phyloP scores from a whole-genome alignment of 2,797 vertebrate species.

The Sebastes cheni region DNA sequence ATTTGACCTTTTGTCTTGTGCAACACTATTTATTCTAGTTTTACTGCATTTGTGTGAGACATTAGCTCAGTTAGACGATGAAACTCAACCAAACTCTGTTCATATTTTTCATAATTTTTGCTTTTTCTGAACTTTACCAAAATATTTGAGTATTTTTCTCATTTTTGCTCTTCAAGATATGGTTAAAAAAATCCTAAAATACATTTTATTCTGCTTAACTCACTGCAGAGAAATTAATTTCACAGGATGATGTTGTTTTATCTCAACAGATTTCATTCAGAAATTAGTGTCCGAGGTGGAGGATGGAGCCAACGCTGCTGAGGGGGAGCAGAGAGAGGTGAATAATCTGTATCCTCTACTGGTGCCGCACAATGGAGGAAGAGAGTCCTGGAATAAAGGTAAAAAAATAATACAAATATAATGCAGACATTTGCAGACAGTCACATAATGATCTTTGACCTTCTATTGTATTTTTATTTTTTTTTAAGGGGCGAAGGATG shows the following conservation, averaged over 20 bases:
- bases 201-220: not conserved
- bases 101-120: not conserved
- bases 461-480: not conserved
- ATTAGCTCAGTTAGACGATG: not conserved
- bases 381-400: conserved; percentile 79
- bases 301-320: conserved; percentile 61
- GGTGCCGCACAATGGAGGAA: conserved; percentile 67
- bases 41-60: not conserved
- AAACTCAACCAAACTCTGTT: not conserved
- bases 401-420: not conserved
- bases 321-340: conserved; percentile 69
- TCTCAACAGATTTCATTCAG: conserved; percentile 79
- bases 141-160: not conserved
- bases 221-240: not conserved
- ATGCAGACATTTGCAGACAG: not conserved
- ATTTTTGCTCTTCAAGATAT: not conserved
- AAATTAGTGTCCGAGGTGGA: conserved; percentile 81
- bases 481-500: conserved; percentile 71
- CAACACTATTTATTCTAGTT: not conserved
- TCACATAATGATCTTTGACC: not conserved
- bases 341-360: conserved; percentile 76
- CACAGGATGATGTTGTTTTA: conserved; percentile 1
- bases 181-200: not conserved
- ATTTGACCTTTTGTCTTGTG: not conserved
- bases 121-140: not conserved